Percentiles rank a stretch among this genome's conserved stretches.
Conservation (phyloP, 2,113 vertebrate species). For the Silurus meridionalis region DNA sequence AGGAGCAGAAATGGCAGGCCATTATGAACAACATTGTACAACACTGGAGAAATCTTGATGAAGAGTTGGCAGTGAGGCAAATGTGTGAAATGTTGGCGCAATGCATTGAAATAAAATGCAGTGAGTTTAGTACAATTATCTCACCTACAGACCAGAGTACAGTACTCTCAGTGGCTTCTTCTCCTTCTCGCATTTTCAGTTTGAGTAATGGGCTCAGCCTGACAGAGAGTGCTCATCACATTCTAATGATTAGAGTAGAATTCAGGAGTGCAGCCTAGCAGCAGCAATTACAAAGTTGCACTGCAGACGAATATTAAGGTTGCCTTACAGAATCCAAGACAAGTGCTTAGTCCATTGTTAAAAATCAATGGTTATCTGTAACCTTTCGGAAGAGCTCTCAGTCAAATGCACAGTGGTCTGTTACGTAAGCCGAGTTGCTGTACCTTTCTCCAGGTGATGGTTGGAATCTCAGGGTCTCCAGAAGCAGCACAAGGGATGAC, state of each 20-base stretch:
- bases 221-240: background rate
- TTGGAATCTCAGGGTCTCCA: constrained; percentile 93
- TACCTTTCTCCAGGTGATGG: constrained; percentile 98
- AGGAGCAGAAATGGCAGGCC: background rate
- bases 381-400: background rate
- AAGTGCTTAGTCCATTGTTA: background rate
- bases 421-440: background rate
- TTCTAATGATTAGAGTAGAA: background rate
- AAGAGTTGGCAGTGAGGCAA: background rate
- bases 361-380: background rate
- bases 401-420: background rate
- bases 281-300: background rate
- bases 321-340: background rate
- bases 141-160: background rate
- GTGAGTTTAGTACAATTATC: background rate
- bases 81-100: background rate
- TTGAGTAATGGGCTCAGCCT: background rate
- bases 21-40: background rate
- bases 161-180: background rate
- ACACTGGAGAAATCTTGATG: background rate
- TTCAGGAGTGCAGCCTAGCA: background rate
- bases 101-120: background rate
- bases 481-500: constrained; percentile 97
- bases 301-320: background rate
- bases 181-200: background rate